These are phyloP conservation scores for Nipponia nippon DNA, from an alignment of 2,113 vertebrate species.

Conservation along the genomic window DNA sequence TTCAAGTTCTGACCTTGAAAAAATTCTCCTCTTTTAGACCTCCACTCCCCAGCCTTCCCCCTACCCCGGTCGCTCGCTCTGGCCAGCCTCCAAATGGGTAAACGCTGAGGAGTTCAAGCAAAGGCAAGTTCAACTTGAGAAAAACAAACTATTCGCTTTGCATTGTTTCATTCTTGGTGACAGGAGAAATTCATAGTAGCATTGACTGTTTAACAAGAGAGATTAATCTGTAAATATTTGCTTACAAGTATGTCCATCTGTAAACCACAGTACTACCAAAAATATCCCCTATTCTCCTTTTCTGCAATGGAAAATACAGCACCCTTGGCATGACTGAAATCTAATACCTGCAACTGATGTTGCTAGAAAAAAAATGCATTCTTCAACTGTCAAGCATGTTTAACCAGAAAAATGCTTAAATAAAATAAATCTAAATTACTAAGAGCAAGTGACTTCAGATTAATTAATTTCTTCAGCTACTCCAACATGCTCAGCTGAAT, in stretches of 20 bases:
- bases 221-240: slow-evolving; percentile 22
- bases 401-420: background rate
- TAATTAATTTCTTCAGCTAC: background rate
- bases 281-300: background rate
- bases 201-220: background rate
- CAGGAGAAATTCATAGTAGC: background rate
- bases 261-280: background rate
- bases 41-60: background rate
- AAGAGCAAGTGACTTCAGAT: background rate
- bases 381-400: background rate
- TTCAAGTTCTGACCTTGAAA: background rate
- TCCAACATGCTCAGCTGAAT: background rate
- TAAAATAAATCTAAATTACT: background rate
- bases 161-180: background rate
- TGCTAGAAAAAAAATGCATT: background rate
- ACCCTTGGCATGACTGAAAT: background rate
- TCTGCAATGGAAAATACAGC: background rate
- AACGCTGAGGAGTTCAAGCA: background rate
- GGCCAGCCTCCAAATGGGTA: background rate
- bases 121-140: background rate
- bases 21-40: background rate
- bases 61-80: background rate
- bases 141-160: background rate
- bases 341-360: background rate
- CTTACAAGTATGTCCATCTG: background rate